phyloP scores from a whole-genome alignment of 2,113 vertebrate genomes.

The Petrocephalus zakoni region DNA sequence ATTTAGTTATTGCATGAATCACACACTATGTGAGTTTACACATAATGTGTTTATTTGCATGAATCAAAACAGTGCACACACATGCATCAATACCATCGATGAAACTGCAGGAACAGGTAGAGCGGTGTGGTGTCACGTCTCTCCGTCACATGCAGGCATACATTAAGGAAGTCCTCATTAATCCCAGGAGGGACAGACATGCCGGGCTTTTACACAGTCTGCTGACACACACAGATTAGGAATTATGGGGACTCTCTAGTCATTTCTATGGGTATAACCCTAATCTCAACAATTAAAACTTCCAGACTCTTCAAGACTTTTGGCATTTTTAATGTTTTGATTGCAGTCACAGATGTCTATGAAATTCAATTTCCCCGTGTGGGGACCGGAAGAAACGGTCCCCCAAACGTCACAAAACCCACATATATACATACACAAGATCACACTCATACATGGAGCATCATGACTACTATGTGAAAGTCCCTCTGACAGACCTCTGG shows the following conservation, averaged over 20 bases:
- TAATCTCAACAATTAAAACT: not conserved
- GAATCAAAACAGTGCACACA: slow-evolving; percentile 8
- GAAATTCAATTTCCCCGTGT: not conserved
- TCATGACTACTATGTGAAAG: not conserved
- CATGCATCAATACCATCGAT: not conserved
- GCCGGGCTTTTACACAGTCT: not conserved
- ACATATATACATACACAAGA: not conserved
- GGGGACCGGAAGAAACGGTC: not conserved
- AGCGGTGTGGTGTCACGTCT: not conserved
- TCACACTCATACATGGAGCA: not conserved
- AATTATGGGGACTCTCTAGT: not conserved
- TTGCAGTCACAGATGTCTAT: too few species aligned
- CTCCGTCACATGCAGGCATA: not conserved
- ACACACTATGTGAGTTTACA: not conserved
- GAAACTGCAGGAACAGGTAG: not conserved
- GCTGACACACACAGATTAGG: not conserved
- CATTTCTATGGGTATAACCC: not conserved
- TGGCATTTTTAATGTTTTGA: too few species aligned
- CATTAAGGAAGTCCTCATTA: not conserved
- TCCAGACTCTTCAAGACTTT: too few species aligned
- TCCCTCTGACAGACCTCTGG: not conserved
- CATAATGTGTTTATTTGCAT: slow-evolving; percentile 1
- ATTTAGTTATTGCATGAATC: not conserved
- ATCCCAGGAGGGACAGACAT: not conserved
- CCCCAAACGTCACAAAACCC: not conserved